Evolutionary conservation across 1,140 invertebrate species (phyloP), one percentile per base, ranked within the genome.

Genomic region (Drosophila azteca): DNA sequence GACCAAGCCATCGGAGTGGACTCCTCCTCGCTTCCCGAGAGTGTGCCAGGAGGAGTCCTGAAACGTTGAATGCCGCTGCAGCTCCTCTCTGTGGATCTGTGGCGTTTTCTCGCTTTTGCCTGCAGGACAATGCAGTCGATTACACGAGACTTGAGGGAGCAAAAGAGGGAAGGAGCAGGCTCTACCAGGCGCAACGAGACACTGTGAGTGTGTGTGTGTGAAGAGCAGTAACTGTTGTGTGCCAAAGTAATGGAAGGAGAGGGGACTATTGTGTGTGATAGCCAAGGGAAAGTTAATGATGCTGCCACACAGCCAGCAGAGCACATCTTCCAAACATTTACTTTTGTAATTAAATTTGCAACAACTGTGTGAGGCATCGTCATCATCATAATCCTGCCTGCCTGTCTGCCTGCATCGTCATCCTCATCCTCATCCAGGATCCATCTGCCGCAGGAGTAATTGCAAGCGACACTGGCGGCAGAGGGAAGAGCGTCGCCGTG

Each of bases 281-380:
- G 24, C 2, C 22, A 24, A 8, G 31, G 26, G 39, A 54, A 22
- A 51, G 55, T 80, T 85, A 85, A 85, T 80, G 60, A 77, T 73
- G 67, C 66, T 66, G 59, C 60, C 35, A 45, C 53, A 39, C 45
- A 15, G 45, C 39, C 24, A 5, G 24, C 24, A 53, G 39, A 46
- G 44, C 54, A 62, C 61, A 73, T 80, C 74, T 64, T 76, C 54
- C 45, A 74, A 39, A 65, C 68, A 74, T 78, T 87, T 85, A 87
- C 69, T 77, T 62, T 88, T 71, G 67, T 82, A 88, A 88, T 88
- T 88, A 88, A 78, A 79, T 66, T 87, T 48, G 24, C 43, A 81
- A 52, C 62, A 82, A 63, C 63, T 60, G 64, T 8, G 59, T 11
- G 59, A 59, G 63, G 57, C 68, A 55, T 48, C 68, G 51, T 48